Base-by-base conservation (phyloP, 1,140 invertebrate genomes). In the Plutomurus gul region DNA sequence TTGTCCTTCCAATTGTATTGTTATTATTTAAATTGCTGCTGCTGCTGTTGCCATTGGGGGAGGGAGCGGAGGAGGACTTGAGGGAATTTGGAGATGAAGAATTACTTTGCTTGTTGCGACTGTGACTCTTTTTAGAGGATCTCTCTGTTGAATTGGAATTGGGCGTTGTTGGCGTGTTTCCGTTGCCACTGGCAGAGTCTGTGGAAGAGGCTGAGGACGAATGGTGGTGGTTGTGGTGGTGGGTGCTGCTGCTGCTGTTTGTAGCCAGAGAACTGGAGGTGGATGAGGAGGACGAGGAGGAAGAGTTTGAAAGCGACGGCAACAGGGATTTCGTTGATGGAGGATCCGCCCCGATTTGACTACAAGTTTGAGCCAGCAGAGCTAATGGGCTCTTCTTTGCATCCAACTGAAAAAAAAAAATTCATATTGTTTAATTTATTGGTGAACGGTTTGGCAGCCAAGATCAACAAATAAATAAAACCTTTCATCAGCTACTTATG, bases 321-420 rank as follows among this genome's bases (percentile, higher is more conserved):
- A 80, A 43, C 6, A 76, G 18, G 4, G 49, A 39, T 13, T 76
- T 76, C 8, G 75, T 51, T 4, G 71, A 46, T 5, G 88, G 85
- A 6, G 87, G 87, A 84, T 91, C 90, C 40, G 89, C 89, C 18
- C 90, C 90, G 79, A 91, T 91, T 82, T 89, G 90, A 82, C 89
- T 90, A 85, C 90, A 91, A 27, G 90, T 91, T 84, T 91, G 90
- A 16, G 90, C 90, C 76, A 91, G 85, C 8, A 91, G 85, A 11
- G 90, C 90, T 82, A 91, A 84, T 1, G 90, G 90, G 85, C 89
- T 90, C 82, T 90, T 91, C 84, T 91, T 91, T 18, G 89, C 89
- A 84, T 91, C 90, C 84, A 90, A 85, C 90, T 91, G 87, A 22
- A 87, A 87, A 83, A 82, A 84, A 81, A 77, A 84, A 85, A 3